These are phyloP conservation scores for Pogonocherus hispidulus DNA, from an alignment of 2,888 invertebrate genomes.

Conservation along the genomic window DNA sequence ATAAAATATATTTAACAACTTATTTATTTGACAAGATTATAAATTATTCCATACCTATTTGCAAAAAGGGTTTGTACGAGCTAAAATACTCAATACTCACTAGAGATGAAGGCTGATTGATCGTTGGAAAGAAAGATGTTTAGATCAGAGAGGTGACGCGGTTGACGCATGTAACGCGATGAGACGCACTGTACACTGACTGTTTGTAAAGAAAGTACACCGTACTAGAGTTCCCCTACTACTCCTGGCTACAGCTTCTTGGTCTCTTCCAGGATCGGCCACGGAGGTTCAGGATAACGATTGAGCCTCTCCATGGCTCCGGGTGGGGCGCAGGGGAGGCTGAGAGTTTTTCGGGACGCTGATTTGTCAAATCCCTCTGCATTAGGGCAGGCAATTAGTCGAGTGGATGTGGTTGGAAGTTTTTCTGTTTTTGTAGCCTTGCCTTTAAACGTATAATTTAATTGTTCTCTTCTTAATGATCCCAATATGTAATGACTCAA, in stretches of 20 bases:
- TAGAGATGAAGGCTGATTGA: too few relatives aligned
- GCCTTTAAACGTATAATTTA: too few relatives aligned
- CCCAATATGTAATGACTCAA: too few relatives aligned
- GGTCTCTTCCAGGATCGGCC: constrained; percentile 28
- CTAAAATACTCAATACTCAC: too few relatives aligned
- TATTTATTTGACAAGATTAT: too few relatives aligned
- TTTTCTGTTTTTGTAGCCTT: not conserved
- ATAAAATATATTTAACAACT: too few relatives aligned
- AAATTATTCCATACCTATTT: too few relatives aligned
- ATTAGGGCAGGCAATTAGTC: not conserved
- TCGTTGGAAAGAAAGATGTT: too few relatives aligned
- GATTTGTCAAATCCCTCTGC: constrained; percentile 18
- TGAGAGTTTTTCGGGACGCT: constrained; percentile 2
- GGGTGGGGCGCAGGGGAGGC: not conserved
- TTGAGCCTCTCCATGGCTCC: constrained; percentile 4
- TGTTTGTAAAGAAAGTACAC: constrained; percentile 31
- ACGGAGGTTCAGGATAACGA: constrained; percentile 24
- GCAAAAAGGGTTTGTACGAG: too few relatives aligned
- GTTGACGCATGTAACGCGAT: constrained; percentile 28
- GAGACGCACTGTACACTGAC: constrained; percentile 27
- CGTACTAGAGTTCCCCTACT: constrained; percentile 31
- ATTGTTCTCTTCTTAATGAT: too few relatives aligned
- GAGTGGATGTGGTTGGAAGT: not conserved
- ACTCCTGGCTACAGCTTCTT: constrained; percentile 26
- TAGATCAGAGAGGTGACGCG: constrained; percentile 34